phyloP scores from a whole-genome alignment of 2,797 vertebrate genomes.

The Cyprinodon diabolis region DNA sequence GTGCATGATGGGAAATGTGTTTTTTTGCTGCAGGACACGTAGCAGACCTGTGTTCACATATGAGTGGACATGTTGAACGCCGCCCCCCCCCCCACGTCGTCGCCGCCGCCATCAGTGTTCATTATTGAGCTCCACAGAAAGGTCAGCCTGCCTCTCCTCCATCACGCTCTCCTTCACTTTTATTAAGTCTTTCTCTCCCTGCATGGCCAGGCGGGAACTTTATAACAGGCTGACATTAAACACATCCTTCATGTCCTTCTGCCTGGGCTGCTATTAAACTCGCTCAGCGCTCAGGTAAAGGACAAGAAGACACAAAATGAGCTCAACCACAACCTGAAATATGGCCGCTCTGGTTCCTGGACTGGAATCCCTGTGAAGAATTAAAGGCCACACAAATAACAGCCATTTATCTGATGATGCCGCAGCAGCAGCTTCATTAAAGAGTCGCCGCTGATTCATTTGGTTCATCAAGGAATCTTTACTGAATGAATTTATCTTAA shows the following conservation, averaged over 20 bases:
- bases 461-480: too few species aligned
- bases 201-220: slow-evolving; percentile 39
- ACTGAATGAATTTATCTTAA: too few species aligned
- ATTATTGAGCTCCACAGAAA: slow-evolving; percentile 55
- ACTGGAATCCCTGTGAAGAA: neutral
- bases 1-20: neutral
- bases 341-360: neutral
- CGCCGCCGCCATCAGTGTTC: slow-evolving; percentile 38
- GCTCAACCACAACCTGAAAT: neutral
- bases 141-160: slow-evolving; percentile 48
- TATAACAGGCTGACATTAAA: slow-evolving; percentile 41
- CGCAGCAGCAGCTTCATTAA: too few species aligned
- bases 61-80: too few species aligned
- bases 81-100: too few species aligned
- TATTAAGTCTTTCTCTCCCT: slow-evolving; percentile 36
- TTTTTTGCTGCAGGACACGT: neutral
- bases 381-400: too few species aligned
- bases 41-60: slow-evolving; percentile 12
- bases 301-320: slow-evolving; percentile 20
- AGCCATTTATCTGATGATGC: too few species aligned
- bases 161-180: slow-evolving; percentile 42
- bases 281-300: slow-evolving; percentile 3
- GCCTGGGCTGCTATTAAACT: slow-evolving; percentile 18
- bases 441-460: too few species aligned
- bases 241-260: slow-evolving; percentile 28